Evolutionary conservation across 1,140 invertebrate genomes (phyloP).

Genomic region (Drosophila nikananu): DNA sequence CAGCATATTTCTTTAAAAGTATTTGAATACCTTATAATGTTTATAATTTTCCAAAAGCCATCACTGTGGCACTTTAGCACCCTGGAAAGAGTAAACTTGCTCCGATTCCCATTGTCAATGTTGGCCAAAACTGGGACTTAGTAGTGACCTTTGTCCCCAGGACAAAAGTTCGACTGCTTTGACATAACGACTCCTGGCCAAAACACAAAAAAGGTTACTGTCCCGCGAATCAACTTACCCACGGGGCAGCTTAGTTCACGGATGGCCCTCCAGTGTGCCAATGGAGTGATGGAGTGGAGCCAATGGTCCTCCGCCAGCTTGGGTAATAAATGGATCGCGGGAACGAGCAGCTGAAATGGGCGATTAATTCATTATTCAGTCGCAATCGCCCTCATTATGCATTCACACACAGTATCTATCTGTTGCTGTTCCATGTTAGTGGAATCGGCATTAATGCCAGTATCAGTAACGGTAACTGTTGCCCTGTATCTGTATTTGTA

Average conservation of each 20-base stretch:
- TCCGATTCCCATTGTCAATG: slow-evolving; percentile 2
- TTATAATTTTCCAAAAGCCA: background rate
- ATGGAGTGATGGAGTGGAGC: background rate
- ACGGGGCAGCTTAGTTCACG: background rate
- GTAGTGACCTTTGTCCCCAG: background rate
- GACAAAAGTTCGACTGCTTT: slow-evolving; percentile 4
- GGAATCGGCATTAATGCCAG: slow-evolving; percentile 2
- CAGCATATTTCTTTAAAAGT: too few species aligned
- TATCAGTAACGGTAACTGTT: background rate
- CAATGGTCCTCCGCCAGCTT: background rate
- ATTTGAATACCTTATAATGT: too few species aligned
- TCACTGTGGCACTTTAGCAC: background rate
- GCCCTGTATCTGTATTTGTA: background rate
- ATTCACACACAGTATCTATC: slow-evolving; percentile 31
- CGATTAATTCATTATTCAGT: slow-evolving; percentile 54
- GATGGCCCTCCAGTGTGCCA: background rate
- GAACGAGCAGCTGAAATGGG: slow-evolving; percentile 46
- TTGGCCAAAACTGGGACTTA: background rate
- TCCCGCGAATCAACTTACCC: slow-evolving; percentile 21
- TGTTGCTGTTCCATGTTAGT: slow-evolving; percentile 20
- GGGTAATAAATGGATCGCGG: slow-evolving; percentile 38
- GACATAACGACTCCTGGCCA: background rate
- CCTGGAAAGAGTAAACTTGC: background rate
- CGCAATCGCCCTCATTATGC: slow-evolving; percentile 42
- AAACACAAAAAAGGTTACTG: background rate